Percentiles rank a stretch among this genome's conserved stretches.
These are phyloP conservation scores for Arrhopalites spinosus DNA, from an alignment of 2,888 invertebrate species.

Conservation along the genomic window DNA sequence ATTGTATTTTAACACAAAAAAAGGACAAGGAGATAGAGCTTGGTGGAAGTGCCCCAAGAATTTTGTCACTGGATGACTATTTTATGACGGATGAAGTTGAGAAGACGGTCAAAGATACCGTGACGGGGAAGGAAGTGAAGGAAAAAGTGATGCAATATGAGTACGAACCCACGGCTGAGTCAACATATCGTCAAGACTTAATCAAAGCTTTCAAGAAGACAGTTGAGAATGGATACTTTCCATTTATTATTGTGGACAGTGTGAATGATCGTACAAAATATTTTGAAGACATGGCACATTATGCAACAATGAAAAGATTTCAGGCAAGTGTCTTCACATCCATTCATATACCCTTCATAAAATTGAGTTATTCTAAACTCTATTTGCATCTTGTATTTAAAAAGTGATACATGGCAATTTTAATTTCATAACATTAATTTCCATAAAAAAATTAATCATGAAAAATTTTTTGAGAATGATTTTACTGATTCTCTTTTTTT, in stretches of 20 bases:
- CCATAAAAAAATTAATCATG: too few relatives aligned
- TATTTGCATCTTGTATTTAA: too few relatives aligned
- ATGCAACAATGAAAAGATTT: slow-evolving; percentile 81
- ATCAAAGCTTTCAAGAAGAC: slow-evolving; percentile 89
- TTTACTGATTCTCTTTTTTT: too few relatives aligned
- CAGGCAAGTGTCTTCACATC: slow-evolving; percentile 67
- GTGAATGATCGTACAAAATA: slow-evolving; percentile 80
- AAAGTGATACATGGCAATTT: too few relatives aligned
- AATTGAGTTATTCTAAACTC: too few relatives aligned
- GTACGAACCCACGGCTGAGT: slow-evolving; percentile 83
- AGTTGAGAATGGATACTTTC: slow-evolving; percentile 85
- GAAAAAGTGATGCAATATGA: slow-evolving; percentile 79
- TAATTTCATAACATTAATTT: too few relatives aligned
- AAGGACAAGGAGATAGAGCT: slow-evolving; percentile 73
- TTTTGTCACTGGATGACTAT: slow-evolving; percentile 93
- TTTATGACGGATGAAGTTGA: slow-evolving; percentile 89
- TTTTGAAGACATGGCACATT: slow-evolving; percentile 87
- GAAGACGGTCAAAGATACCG: slow-evolving; percentile 68
- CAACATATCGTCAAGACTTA: slow-evolving; percentile 78
- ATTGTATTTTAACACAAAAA: too few relatives aligned
- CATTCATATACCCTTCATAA: too few relatives aligned
- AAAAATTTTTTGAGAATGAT: too few relatives aligned
- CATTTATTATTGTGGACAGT: slow-evolving; percentile 90
- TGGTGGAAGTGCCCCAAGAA: slow-evolving; percentile 85
- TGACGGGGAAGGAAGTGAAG: slow-evolving; percentile 72